Evolutionary conservation across 1,140 invertebrate species (phyloP).

Genomic region (Drosophila pseudoobscura): DNA sequence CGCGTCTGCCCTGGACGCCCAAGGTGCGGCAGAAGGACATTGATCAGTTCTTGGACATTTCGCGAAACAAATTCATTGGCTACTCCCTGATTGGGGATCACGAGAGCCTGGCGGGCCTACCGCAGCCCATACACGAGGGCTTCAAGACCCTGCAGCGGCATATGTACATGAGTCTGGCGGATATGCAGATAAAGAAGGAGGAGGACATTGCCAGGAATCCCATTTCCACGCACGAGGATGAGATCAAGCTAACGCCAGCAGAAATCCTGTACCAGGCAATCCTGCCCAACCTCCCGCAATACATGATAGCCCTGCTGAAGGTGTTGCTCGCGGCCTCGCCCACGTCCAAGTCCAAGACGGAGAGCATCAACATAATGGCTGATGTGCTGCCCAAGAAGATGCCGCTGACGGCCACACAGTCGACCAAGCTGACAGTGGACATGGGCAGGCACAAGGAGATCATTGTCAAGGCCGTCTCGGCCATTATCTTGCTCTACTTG

Average conservation of each 20-base stretch:
- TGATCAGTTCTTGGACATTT: constrained; percentile 95
- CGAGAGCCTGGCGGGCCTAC: constrained; percentile 95
- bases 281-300: constrained; percentile 96
- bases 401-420: constrained; percentile 98
- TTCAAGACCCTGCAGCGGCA: constrained; percentile 94
- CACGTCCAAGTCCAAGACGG: constrained; percentile 98
- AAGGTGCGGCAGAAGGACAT: constrained; percentile 98
- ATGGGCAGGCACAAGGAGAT: constrained; percentile 99
- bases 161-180: constrained; percentile 92
- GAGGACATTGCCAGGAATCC: constrained; percentile 92
- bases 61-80: constrained; percentile 97
- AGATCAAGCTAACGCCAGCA: constrained; percentile 90
- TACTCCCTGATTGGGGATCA: constrained; percentile 93
- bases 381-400: constrained; percentile 98
- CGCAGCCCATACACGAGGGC: constrained; percentile 97
- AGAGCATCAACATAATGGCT: constrained; percentile 99
- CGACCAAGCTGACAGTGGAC: constrained; percentile 98
- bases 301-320: constrained; percentile 98
- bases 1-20: constrained; percentile 94
- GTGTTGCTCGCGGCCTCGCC: constrained; percentile 98
- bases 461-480: constrained; percentile 98
- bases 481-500: constrained; percentile 94
- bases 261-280: constrained; percentile 96
- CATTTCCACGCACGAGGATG: constrained; percentile 89
- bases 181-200: constrained; percentile 93